These are phyloP conservation scores for Pissodes strobi DNA, from an alignment of 1,140 invertebrate species.

Conservation along the genomic window DNA sequence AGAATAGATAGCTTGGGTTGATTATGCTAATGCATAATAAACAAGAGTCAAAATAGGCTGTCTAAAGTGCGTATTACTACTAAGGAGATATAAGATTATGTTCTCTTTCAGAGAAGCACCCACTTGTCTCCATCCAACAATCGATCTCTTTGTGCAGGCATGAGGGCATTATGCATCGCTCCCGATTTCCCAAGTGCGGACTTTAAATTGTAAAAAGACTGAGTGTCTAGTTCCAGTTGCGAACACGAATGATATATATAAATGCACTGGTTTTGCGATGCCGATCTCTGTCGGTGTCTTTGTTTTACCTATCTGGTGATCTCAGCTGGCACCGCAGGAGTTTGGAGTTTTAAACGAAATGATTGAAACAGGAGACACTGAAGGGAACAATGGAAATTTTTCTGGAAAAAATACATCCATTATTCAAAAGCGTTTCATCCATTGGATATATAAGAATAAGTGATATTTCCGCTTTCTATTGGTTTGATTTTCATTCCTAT, in stretches of 20 bases:
- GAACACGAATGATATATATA: constrained; percentile 30
- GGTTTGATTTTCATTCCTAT: too few species aligned
- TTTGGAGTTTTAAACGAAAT: constrained; percentile 1
- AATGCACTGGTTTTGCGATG: constrained; percentile 9
- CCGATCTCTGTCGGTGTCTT: constrained; percentile 12
- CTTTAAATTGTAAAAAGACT: constrained; percentile 31
- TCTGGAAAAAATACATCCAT: too few species aligned
- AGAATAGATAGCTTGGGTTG: too few species aligned
- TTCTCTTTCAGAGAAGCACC: not conserved
- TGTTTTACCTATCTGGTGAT: constrained; percentile 7
- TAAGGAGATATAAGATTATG: too few species aligned
- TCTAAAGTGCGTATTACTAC: too few species aligned
- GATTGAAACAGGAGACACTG: not conserved
- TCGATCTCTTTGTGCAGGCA: constrained; percentile 19
- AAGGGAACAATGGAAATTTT: too few species aligned
- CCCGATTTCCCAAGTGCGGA: constrained; percentile 17
- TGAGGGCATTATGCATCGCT: constrained; percentile 22
- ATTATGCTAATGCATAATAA: too few species aligned
- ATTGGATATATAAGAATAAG: too few species aligned
- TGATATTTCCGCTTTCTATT: too few species aligned
- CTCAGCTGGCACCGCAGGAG: not conserved
- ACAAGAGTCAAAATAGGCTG: too few species aligned
- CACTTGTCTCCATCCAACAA: constrained; percentile 4
- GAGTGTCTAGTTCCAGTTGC: constrained; percentile 25
- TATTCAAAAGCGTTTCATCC: too few species aligned